A percentile compares a stretch with the other conserved stretches of the same genome.
Conservation (phyloP, 1,140 invertebrate genomes). For the Drosophila parvula region DNA sequence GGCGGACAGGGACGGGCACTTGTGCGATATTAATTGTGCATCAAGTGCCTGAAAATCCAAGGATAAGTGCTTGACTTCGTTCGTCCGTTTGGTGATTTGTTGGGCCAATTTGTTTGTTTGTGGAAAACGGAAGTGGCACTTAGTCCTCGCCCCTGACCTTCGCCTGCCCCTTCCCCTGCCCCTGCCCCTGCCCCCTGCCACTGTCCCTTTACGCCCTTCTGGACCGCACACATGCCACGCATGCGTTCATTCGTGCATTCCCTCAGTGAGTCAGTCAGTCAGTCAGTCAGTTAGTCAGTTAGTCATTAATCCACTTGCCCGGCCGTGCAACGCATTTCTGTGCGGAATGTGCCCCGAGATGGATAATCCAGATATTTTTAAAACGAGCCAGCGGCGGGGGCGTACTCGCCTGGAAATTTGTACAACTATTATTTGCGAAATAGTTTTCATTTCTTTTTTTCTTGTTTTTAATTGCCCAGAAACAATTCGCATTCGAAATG, state of each 20-base stretch:
- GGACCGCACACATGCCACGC: constrained; percentile 47
- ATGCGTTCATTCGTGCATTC: constrained; percentile 37
- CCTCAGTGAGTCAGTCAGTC: constrained; percentile 11
- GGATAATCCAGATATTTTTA: constrained; percentile 46
- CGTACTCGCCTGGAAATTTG: constrained; percentile 7
- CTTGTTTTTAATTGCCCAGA: constrained; percentile 19
- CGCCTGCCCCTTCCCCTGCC: background rate
- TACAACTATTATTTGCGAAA: constrained; percentile 29
- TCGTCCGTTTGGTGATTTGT: constrained; percentile 28
- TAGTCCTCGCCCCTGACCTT: constrained; percentile 29
- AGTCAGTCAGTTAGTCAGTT: constrained; percentile 8
- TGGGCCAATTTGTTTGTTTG: constrained; percentile 31
- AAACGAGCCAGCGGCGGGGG: background rate
- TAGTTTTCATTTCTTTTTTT: background rate
- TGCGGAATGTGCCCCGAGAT: constrained; percentile 18
- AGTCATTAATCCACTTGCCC: constrained; percentile 1
- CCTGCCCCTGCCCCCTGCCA: background rate
- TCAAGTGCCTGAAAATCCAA: constrained; percentile 28
- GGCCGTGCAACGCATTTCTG: constrained; percentile 26
- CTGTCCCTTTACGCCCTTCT: background rate
- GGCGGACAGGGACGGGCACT: constrained; percentile 42
- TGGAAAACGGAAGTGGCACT: constrained; percentile 57
- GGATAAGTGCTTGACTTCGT: constrained; percentile 37
- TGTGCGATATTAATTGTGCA: constrained; percentile 65
- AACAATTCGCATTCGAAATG: constrained; percentile 14